Evolutionary conservation across 2,113 vertebrate species (phyloP), one percentile per base, ranked within the genome.

Genomic region (Hemiprocne comata): DNA sequence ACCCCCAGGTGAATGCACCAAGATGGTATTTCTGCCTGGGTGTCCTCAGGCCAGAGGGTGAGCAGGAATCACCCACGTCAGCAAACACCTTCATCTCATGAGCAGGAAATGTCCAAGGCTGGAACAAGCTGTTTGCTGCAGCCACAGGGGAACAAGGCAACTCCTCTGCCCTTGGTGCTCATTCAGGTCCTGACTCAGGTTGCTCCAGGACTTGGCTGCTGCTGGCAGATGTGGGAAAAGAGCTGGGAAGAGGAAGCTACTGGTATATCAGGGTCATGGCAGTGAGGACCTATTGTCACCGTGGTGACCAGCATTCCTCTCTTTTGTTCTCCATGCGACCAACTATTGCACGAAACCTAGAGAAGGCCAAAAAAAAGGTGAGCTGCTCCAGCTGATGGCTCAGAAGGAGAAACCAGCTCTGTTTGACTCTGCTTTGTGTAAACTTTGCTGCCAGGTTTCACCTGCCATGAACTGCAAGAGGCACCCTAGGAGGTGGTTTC

Each of bases 1-100:
- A 9, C 7, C 3, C 8, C 1, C 0, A 3, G 19, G 24, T 9
- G 54, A 64, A 6, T 2, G 7, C 31, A 33, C 1, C 54, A 61
- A 23, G 46, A 3, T 0, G 69, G 38, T 36, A 24, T 40, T 85
- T n/a, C 44, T 61, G 28, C 38, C 40, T 46, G 55, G 19, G 58
- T 54, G 73, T 58, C 53, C 72, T 44, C 7, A 2, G 62, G 70
- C n/a, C 61, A 19, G 74, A 8, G 0, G 0, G 4, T 54, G 72
- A 54, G 24, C 0, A 0, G 48, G n/a, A 54, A 58, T 55, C 29
- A 77, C 33, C 31, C 15, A 5, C 1, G 11, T 44, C 48, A 76
- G 71, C 53, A 62, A 71, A 79, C 62, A 34, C 58, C 38, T 42
- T 17, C 46, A 9, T 18, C 85, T n/a, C 54, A n/a, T 0, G 3